phyloP scores from a whole-genome alignment of 2,113 vertebrate genomes.

The Sprattus sprattus region DNA sequence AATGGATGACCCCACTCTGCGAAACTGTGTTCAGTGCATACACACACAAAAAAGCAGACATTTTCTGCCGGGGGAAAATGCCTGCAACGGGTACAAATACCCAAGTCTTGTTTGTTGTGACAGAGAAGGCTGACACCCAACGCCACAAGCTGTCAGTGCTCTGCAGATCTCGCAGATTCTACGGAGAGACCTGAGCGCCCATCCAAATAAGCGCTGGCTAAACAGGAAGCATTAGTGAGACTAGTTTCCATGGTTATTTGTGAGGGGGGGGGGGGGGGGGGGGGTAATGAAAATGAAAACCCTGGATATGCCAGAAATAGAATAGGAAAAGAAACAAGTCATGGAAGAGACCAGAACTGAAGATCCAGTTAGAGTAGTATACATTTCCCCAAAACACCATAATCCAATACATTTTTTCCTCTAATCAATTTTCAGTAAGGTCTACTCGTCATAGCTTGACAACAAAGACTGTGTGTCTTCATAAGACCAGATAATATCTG shows the following conservation, averaged over 20 bases:
- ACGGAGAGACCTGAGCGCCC: not conserved
- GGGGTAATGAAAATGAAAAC: conserved; percentile 26
- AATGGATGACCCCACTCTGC: not conserved
- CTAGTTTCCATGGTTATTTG: conserved; percentile 31
- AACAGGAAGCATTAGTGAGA: conserved; percentile 51
- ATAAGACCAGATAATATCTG: not conserved
- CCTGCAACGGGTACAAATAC: not conserved
- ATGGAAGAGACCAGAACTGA: conserved; percentile 20
- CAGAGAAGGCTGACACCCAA: not conserved
- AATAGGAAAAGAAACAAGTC: conserved; percentile 17
- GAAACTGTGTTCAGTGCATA: not conserved
- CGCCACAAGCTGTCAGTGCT: not conserved
- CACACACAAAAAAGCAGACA: not conserved
- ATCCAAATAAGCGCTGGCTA: conserved; percentile 25
- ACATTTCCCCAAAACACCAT: no score
- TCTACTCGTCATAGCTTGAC: not conserved
- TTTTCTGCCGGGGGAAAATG: not conserved
- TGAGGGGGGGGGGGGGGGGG: not conserved
- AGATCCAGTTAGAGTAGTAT: not conserved
- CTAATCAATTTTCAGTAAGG: not conserved
- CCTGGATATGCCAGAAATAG: conserved; percentile 49
- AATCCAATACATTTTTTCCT: not conserved
- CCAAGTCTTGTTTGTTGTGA: not conserved
- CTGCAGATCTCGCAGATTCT: not conserved
- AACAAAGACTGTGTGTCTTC: not conserved